Evolutionary conservation across 2,797 vertebrate genomes (phyloP).

Genomic region (Epinephelus coioides): DNA sequence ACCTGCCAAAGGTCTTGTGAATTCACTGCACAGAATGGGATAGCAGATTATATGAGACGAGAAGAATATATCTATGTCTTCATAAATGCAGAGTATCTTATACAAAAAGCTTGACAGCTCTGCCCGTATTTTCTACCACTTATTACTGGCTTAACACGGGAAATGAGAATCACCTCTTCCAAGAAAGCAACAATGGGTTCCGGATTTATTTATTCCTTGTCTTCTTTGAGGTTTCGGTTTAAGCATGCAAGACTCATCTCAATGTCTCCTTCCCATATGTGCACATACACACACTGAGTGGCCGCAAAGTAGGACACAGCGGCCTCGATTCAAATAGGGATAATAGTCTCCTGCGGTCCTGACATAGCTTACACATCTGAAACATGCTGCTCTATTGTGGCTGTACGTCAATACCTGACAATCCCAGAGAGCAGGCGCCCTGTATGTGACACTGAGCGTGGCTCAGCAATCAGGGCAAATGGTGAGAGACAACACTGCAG

Average conservation of each 20-base stretch:
- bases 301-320: slow-evolving; percentile 18
- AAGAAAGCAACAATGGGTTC: slow-evolving; percentile 33
- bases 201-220: background rate
- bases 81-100: slow-evolving; percentile 24
- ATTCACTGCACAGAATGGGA: slow-evolving; percentile 54
- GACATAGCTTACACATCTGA: slow-evolving; percentile 49
- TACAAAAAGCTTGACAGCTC: slow-evolving; percentile 42
- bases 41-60: slow-evolving; percentile 56
- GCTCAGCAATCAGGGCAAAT: slow-evolving; percentile 11
- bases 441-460: slow-evolving; percentile 5
- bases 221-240: slow-evolving; percentile 14
- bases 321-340: slow-evolving; percentile 31
- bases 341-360: slow-evolving; percentile 33
- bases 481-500: slow-evolving; percentile 25
- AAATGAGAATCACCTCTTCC: slow-evolving; percentile 22
- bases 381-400: slow-evolving; percentile 29
- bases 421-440: slow-evolving; percentile 18
- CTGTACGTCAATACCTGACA: slow-evolving; percentile 16
- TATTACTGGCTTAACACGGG: slow-evolving; percentile 16
- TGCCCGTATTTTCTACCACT: slow-evolving; percentile 23
- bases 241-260: slow-evolving; percentile 5
- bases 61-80: slow-evolving; percentile 58
- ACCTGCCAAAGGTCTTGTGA: slow-evolving; percentile 59
- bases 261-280: slow-evolving; percentile 10
- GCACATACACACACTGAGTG: background rate